Evolutionary conservation across 2,888 invertebrate species (phyloP).

Genomic region (Venusia cambrica): DNA sequence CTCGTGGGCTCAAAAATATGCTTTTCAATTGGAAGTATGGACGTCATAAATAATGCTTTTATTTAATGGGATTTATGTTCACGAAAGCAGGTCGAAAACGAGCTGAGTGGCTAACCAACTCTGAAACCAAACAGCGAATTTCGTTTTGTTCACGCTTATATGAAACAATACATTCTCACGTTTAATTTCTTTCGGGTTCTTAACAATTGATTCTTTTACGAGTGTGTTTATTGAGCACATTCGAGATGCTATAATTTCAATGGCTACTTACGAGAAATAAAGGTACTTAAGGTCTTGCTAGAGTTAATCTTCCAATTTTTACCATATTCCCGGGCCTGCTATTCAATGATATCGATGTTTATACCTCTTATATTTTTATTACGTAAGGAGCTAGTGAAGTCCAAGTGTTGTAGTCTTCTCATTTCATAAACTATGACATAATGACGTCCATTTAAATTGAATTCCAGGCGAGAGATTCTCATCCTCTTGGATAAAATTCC

Average conservation of each 20-base stretch:
- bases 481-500: slow-evolving; percentile 1
- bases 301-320: too few relatives aligned
- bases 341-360: too few relatives aligned
- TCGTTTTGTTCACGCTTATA: slow-evolving; percentile 73
- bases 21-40: slow-evolving; percentile 58
- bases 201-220: slow-evolving; percentile 78
- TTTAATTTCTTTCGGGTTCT: slow-evolving; percentile 76
- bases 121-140: slow-evolving; percentile 55
- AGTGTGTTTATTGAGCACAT: slow-evolving; percentile 77
- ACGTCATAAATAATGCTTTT: slow-evolving; percentile 68
- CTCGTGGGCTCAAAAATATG: slow-evolving; percentile 44
- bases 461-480: too few relatives aligned
- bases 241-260: slow-evolving; percentile 69
- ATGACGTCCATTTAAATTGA: slow-evolving; percentile 38
- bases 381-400: too few relatives aligned
- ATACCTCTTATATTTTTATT: too few relatives aligned
- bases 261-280: slow-evolving; percentile 52
- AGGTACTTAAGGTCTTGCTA: slow-evolving; percentile 18
- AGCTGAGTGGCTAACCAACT: slow-evolving; percentile 74
- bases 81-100: slow-evolving; percentile 76
- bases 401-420: too few relatives aligned
- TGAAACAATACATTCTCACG: slow-evolving; percentile 80
- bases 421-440: too few relatives aligned
- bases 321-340: too few relatives aligned
- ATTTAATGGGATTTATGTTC: slow-evolving; percentile 74